A percentile compares a stretch with the other conserved stretches of the same genome.
phyloP scores from a whole-genome alignment of 2,888 invertebrate genomes.

The Temnothorax ravouxi region DNA sequence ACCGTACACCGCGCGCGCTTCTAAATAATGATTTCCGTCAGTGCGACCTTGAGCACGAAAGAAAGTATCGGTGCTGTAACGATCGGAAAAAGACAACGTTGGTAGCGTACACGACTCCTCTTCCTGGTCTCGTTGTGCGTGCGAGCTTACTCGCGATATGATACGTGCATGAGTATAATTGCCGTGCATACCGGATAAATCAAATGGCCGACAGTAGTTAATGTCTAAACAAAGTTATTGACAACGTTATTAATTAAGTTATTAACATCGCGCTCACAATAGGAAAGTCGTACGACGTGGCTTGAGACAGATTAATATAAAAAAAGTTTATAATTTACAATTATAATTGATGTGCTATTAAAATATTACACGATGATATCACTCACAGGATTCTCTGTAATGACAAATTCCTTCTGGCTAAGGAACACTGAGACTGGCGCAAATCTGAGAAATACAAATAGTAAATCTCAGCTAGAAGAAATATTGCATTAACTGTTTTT shows the following conservation, averaged over 20 bases:
- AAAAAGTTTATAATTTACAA: slow-evolving; percentile 3
- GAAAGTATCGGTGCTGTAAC: slow-evolving; percentile 60
- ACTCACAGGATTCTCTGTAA: neutral
- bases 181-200: slow-evolving; percentile 32
- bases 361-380: neutral
- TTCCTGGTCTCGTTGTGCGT: slow-evolving; percentile 38
- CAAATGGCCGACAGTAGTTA: slow-evolving; percentile 22
- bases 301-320: neutral
- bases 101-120: slow-evolving; percentile 5
- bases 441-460: neutral
- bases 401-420: neutral
- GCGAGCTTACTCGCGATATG: neutral
- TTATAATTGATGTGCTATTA: slow-evolving; percentile 6
- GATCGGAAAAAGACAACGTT: slow-evolving; percentile 45
- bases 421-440: neutral
- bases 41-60: slow-evolving; percentile 65
- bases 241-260: slow-evolving; percentile 14
- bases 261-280: neutral
- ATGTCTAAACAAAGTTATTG: slow-evolving; percentile 18
- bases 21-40: slow-evolving; percentile 77
- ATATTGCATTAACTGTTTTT: neutral
- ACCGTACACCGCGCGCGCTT: slow-evolving; percentile 53
- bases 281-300: neutral
- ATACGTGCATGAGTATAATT: neutral
- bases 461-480: neutral